Evolutionary conservation across 2,888 invertebrate species (phyloP), one percentile per base, ranked within the genome.

Genomic region (Corythucha ciliata): DNA sequence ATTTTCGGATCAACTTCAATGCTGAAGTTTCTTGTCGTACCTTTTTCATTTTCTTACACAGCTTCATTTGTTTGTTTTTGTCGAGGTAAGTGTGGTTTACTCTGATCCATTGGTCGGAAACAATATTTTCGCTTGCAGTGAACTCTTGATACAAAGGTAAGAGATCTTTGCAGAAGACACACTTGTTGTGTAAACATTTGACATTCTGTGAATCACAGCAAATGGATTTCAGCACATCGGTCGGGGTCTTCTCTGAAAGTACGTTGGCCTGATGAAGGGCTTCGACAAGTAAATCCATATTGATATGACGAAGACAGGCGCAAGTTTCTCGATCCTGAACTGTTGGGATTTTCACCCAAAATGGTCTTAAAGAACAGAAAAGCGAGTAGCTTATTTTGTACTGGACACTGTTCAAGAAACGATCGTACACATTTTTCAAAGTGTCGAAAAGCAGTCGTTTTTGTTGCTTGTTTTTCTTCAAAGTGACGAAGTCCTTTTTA

Each of bases 141-240:
- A 41, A 41, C 24, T 22, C 24, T 41, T 41, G 41, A 12, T 25
- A 41, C 41, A 41, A 25, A 3, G 41, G 41, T 22, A 21, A 41
- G 25, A 10, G 4, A 22, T 41, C 10, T 41, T 22, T 41, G 41
- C 41, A 24, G 22, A 26, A 4, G 4, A 20, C 14, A 24, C 41
- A 41, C 24, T 41, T 41, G 25, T 41, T 41, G 41, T 41, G 41
- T 26, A 41, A 41, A 22, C 41, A 41, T 41, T 6, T 41, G 22
- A 41, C 41, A 7, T 41, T 41, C 41, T 4, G 6, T 4, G 41
- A 7, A 41, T 41, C 41, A 24, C 41, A 41, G 41, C 24, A 41
- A 25, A 25, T 22, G 24, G 41, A 24, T 41, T 21, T 41, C 24
- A 41, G 22, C 4, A 41, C 41, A 22, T 41, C 41, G 4, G 24